Base-by-base conservation (phyloP, 1,140 invertebrate species). In the Trichomalopsis sarcophagae region DNA sequence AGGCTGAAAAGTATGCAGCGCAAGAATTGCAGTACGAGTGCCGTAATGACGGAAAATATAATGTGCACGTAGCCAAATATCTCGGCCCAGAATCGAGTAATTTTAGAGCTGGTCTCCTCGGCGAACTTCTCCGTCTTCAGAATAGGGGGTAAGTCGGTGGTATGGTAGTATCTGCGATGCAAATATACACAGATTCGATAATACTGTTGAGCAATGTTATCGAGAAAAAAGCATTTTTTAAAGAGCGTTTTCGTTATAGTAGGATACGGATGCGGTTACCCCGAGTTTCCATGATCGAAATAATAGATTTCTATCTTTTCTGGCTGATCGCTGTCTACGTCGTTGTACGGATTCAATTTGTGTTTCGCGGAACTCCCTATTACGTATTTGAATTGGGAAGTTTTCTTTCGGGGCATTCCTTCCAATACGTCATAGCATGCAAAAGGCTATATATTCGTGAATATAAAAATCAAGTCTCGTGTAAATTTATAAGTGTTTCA, bases 1-100 rank as follows among this genome's bases (percentile, higher is more conserved):
- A 95, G 86, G 73, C 94, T 95, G 84, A 93, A 94, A 2, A 96
- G 90, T 0, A 95, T 55, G 83, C 95, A 96, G 23, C 94, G 93
- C 83, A 91, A 90, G 3, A 94, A 87, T 88, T 96, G 95, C 27
- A 96, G 89, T 36, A 95, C 87, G 86, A 96, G 95, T n/a, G 95
- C 92, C 1, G 94, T 95, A 11, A 95, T 82, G 86, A 96, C 95
- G 3, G 95, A 93, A 30, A 94, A 92, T 47, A 92, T 94, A 68
- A 96, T 94, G 86, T 96, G 94, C 44, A 95, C 88, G 2, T 93
- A 92, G 2, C 95, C 95, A 86, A 96, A 96, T 85, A 95, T 93
- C 88, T 96, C 95, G 4, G 95, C 95, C 95, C 95, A 96, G 86
- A 96, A 95, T 83, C 93, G 92, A 0, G 94, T 95, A 5, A 95